A percentile compares a stretch with the other conserved stretches of the same genome.
These are phyloP conservation scores for Mastacembelus armatus DNA, from an alignment of 2,797 vertebrate species.

Conservation along the genomic window DNA sequence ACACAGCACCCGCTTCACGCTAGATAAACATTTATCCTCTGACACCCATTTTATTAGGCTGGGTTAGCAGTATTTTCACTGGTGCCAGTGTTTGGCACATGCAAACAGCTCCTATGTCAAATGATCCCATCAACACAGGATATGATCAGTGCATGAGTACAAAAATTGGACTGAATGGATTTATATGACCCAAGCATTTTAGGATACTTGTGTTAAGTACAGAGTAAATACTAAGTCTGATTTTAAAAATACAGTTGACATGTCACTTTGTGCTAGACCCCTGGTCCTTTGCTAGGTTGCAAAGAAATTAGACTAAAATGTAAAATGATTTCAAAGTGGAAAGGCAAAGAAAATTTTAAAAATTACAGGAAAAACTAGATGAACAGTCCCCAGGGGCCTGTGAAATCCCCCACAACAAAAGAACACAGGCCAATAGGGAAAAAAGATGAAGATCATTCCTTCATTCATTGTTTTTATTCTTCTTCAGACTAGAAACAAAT, in stretches of 20 bases:
- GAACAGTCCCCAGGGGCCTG: background rate
- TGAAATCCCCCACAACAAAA: background rate
- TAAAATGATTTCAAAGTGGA: too few relatives aligned
- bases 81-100: background rate
- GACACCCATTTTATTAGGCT: slow-evolving; percentile 6
- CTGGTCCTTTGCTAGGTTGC: too few relatives aligned
- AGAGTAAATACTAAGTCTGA: background rate
- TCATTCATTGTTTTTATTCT: too few relatives aligned
- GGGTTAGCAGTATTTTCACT: background rate
- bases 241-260: background rate
- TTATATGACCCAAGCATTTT: background rate
- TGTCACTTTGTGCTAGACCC: too few relatives aligned
- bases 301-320: too few relatives aligned
- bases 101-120: slow-evolving; percentile 10
- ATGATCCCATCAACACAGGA: slow-evolving; percentile 14
- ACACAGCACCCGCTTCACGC: background rate
- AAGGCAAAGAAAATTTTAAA: too few relatives aligned
- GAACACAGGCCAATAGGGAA: too few relatives aligned
- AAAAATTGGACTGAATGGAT: background rate
- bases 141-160: background rate
- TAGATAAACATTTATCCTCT: background rate
- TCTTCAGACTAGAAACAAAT: too few relatives aligned
- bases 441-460: background rate
- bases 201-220: background rate
- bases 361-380: background rate